Evolutionary conservation across 2,888 invertebrate genomes (phyloP), one percentile per base, ranked within the genome.

Genomic region (Standfussiana lucernea): DNA sequence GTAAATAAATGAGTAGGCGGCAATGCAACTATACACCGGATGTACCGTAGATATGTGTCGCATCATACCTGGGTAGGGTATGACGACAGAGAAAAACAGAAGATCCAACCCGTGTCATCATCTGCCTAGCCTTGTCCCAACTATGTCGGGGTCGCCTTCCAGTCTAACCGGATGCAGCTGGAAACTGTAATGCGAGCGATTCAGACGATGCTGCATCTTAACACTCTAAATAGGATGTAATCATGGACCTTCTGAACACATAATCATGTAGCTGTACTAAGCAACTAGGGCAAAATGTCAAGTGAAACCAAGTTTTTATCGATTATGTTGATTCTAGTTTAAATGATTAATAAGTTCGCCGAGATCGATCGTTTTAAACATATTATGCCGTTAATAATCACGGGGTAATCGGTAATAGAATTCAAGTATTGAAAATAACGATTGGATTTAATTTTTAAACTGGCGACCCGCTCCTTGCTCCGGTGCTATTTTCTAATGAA

Each of bases 271-370:
- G n/a, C n/a, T n/a, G n/a, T n/a, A n/a, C n/a, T n/a, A n/a, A n/a
- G n/a, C n/a, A 88, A 85, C 81, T 87, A 77, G 88, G 87, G 45
- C 86, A 87, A 72, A 87, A 68, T 84, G 88, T 88, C 88, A 86
- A 87, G 83, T 84, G 82, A 87, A 87, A 86, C 78, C 76, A 66
- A 87, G 79, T 87, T 88, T 82, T 86, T 88, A 85, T 85, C 79
- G 78, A 84, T 86, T 76, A 84, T 79, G 80, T 86, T 80, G 80
- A 88, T 86, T 85, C 72, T 80, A 77, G 65, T 78, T 69, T 79
- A 69, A 74, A 78, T 87, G 84, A 86, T 88, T 88, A 88, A 84
- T 86, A 72, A 80, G 87, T 61, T 80, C 73, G 42, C 50, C 11
- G 10, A 79, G 84, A 84, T 76, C 70, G 80, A 87, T 86, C 35